A percentile compares a stretch with the other conserved stretches of the same genome.
Conservation (phyloP, 2,113 vertebrate species). For the Mirounga angustirostris region DNA sequence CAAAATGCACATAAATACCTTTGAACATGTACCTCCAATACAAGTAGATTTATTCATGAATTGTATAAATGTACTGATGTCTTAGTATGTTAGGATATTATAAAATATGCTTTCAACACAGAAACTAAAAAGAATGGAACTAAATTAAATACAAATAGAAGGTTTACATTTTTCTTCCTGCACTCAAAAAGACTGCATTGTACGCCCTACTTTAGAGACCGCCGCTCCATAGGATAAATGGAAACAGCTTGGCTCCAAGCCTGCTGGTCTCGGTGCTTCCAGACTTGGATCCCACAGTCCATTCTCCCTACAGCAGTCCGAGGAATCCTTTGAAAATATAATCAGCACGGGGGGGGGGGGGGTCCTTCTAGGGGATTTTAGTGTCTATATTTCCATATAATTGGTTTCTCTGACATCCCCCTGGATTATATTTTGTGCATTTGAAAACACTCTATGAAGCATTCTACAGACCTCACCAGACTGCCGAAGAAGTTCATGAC, state of each 20-base stretch:
- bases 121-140: constrained; percentile 49
- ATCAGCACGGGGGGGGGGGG: not conserved
- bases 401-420: constrained; percentile 52
- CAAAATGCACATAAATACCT: constrained; percentile 3
- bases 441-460: constrained; percentile 37
- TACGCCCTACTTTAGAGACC: not conserved
- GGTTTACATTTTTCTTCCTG: not conserved
- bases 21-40: not conserved
- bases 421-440: constrained; percentile 46
- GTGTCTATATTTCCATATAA: constrained; percentile 21
- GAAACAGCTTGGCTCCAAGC: not conserved
- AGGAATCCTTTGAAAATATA: constrained; percentile 35
- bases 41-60: constrained; percentile 52
- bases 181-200: not conserved
- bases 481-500: not conserved
- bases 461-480: not conserved
- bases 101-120: constrained; percentile 36
- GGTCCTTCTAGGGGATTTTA: not conserved
- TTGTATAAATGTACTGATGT: constrained; percentile 25
- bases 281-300: not conserved
- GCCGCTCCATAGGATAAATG: not conserved
- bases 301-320: not conserved
- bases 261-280: not conserved
- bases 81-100: not conserved
- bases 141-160: constrained; percentile 59